Base-by-base conservation (phyloP, 2,113 vertebrate genomes). In the Seriola aureovittata region DNA sequence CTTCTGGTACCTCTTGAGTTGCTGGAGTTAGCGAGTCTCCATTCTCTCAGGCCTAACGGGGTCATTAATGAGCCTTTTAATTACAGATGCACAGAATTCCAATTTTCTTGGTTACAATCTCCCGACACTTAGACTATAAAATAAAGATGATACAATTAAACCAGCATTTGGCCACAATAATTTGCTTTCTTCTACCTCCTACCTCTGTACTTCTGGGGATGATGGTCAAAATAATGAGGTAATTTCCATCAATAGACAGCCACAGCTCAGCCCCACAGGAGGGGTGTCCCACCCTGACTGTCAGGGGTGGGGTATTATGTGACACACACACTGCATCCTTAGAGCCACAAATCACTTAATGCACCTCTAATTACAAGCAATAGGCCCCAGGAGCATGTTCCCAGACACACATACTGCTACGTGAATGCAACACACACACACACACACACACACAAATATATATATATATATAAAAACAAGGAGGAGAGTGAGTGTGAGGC, bases 291-390 rank as follows among this genome's bases (percentile, higher is more conserved):
- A n/a, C 63, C 29, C 59, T 1, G 17, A 44, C 29, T 46, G 40
- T 73, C 75, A 62, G 54, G 74, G 70, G 59, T 0, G 0, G 4
- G 52, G 42, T 34, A 72, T 74, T 65, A 80, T 69, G 52, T 50
- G 34, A 69, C 63, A n/a, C 58, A n/a, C 58, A 57, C 3, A 16
- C 13, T 29, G 52, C 73, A 70, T 78, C 65, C 86, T 44, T 52
- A 71, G 60, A 71, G 29, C 48, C 78, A 77, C 67, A 80, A 75
- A 82, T 75, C 63, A 70, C 63, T 84, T 78, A 78, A 79, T 76
- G 68, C 54, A 59, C 55, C 62, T 64, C 25, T 82, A 71, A 78
- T 85, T 58, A 65, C 70, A 57, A n/a, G 21, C 38, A 81, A 85
- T 8, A 9, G 48, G 40, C 23, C 74, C 62, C 60, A 19, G 21